Evolutionary conservation across 2,113 vertebrate genomes (phyloP).

Genomic region (Saccopteryx leptura): DNA sequence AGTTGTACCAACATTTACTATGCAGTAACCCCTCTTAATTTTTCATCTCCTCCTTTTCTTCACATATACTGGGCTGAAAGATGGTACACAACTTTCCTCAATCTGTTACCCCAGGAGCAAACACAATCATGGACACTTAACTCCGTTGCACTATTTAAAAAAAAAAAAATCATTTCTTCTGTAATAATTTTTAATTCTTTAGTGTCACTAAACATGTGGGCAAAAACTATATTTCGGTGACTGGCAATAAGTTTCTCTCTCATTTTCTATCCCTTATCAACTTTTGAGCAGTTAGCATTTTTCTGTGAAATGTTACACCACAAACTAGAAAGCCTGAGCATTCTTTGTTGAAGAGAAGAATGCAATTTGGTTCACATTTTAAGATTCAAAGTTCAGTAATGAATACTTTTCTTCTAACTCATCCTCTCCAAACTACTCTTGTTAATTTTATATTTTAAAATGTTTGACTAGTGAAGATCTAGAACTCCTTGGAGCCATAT

Average conservation of each 20-base stretch:
- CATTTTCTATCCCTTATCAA: neutral
- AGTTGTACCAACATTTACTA: conserved; percentile 18
- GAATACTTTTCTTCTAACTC: neutral
- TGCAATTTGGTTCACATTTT: neutral
- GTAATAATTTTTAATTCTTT: neutral
- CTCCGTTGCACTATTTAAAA: neutral
- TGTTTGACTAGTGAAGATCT: neutral
- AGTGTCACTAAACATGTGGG: neutral
- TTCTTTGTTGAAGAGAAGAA: neutral
- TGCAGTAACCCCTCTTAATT: neutral
- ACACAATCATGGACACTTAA: neutral
- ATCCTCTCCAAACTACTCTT: neutral
- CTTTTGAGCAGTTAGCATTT: neutral
- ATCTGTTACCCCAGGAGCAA: neutral
- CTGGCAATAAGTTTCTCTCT: neutral
- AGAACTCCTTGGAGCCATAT: neutral
- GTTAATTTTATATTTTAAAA: neutral
- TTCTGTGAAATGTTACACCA: neutral
- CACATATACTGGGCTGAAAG: neutral
- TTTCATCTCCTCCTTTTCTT: neutral
- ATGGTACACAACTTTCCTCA: neutral
- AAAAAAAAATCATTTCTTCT: neutral
- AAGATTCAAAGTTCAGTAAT: accelerated
- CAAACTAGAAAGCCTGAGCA: neutral
- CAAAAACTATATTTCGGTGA: neutral